Evolutionary conservation across 2,888 invertebrate species (phyloP).

Genomic region (Pheosia gnoma): DNA sequence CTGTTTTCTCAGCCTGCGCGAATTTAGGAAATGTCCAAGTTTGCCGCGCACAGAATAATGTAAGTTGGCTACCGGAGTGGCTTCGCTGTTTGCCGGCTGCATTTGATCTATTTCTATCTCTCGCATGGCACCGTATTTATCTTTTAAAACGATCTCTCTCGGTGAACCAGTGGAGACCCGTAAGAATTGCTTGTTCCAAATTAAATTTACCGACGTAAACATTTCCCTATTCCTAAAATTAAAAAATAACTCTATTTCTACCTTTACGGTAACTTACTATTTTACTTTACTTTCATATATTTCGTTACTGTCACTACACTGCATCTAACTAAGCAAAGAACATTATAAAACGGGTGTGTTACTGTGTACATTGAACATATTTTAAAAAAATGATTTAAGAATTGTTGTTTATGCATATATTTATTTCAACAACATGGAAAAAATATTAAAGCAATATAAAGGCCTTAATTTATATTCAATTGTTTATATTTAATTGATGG

Average conservation of each 20-base stretch:
- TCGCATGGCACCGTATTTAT: slow-evolving; percentile 41
- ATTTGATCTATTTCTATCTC: slow-evolving; percentile 56
- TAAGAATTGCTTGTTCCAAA: slow-evolving; percentile 24
- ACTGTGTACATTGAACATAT: too few species aligned
- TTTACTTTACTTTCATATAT: too few species aligned
- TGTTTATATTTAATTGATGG: too few species aligned
- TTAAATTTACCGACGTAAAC: neutral
- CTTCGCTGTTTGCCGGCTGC: slow-evolving; percentile 42
- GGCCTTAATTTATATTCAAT: too few species aligned
- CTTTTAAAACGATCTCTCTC: slow-evolving; percentile 43
- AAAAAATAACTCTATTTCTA: neutral
- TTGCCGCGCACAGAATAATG: slow-evolving; percentile 29
- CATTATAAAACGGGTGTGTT: too few species aligned
- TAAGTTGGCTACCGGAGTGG: slow-evolving; percentile 38
- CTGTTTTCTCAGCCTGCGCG: neutral
- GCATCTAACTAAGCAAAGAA: too few species aligned
- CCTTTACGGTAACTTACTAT: neutral
- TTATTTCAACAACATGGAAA: too few species aligned
- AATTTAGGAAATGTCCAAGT: slow-evolving; percentile 17
- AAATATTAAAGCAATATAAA: too few species aligned
- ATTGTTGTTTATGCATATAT: too few species aligned
- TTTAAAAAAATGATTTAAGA: too few species aligned
- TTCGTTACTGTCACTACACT: too few species aligned
- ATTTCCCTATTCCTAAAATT: neutral
- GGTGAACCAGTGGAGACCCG: slow-evolving; percentile 20